Percentiles rank a stretch among this genome's conserved stretches.
These are phyloP conservation scores for Crotalus adamanteus DNA, from an alignment of 2,797 vertebrate species.

Conservation along the genomic window DNA sequence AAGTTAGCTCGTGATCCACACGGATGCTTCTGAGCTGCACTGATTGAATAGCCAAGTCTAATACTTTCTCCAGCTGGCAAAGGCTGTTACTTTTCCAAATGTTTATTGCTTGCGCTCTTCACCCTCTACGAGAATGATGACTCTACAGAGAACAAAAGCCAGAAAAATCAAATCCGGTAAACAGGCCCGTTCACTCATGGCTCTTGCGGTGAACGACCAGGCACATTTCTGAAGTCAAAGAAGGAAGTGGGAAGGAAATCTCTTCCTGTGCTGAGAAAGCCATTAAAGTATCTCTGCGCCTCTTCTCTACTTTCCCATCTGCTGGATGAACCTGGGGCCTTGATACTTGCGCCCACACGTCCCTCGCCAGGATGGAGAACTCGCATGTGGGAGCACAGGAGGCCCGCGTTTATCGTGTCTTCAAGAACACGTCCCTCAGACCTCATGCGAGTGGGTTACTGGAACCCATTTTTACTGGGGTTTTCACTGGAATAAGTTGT, in stretches of 20 bases:
- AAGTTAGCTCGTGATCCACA: background rate
- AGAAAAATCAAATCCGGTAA: background rate
- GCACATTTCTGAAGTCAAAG: background rate
- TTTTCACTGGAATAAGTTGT: background rate
- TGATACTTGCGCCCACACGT: background rate
- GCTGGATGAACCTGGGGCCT: background rate
- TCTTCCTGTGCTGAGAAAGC: background rate
- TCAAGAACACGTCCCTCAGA: too few species aligned
- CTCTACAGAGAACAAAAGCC: background rate
- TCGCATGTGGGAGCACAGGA: too few species aligned
- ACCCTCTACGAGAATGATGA: background rate
- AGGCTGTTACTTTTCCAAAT: background rate
- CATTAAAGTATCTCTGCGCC: background rate
- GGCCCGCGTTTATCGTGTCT: background rate
- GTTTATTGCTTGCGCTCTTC: background rate
- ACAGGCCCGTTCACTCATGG: background rate
- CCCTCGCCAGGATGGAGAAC: background rate
- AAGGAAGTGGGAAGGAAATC: background rate
- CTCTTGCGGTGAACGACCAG: background rate
- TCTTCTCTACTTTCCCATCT: background rate
- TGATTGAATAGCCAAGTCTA: background rate
- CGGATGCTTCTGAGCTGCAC: background rate
- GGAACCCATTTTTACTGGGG: background rate
- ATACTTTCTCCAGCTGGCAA: constrained; percentile 21
- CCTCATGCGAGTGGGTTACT: background rate